These are phyloP conservation scores for Cecidostiba fungosa DNA, from an alignment of 2,888 invertebrate genomes.

Conservation along the genomic window DNA sequence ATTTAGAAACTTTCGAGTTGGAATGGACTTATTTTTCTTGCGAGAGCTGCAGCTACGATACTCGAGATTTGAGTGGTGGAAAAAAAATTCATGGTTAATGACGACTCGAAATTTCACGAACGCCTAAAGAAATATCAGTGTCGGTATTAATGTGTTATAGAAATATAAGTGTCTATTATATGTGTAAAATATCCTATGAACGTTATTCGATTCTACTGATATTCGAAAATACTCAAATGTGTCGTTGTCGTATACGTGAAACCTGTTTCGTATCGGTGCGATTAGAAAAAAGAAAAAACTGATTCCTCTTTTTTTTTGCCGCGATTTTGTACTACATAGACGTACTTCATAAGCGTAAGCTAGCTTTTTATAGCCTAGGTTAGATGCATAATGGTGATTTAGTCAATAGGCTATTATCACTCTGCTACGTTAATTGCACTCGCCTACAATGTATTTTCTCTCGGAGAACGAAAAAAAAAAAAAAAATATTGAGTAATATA, in stretches of 20 bases:
- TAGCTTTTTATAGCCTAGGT: not conserved
- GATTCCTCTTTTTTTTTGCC: not conserved
- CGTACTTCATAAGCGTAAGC: not conserved
- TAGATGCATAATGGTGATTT: not conserved
- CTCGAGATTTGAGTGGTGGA: not conserved
- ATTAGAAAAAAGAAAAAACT: not conserved
- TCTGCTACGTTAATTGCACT: conserved; percentile 5
- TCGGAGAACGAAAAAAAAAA: not conserved
- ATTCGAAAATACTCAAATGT: not conserved
- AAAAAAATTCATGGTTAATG: not conserved
- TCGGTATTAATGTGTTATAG: not conserved
- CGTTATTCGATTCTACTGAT: not conserved
- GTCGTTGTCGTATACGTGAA: not conserved
- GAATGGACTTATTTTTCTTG: not conserved
- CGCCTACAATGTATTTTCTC: not conserved
- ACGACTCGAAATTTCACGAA: not conserved
- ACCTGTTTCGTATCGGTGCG: not conserved
- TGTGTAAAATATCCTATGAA: not conserved
- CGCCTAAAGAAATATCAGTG: not conserved
- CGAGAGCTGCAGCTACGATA: not conserved
- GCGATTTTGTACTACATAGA: not conserved
- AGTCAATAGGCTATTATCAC: conserved; percentile 27
- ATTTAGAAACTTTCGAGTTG: not conserved
- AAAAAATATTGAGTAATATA: not conserved
- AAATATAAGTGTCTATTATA: too few relatives aligned